phyloP scores from a whole-genome alignment of 2,797 vertebrate species.

The Borostomias antarcticus region DNA sequence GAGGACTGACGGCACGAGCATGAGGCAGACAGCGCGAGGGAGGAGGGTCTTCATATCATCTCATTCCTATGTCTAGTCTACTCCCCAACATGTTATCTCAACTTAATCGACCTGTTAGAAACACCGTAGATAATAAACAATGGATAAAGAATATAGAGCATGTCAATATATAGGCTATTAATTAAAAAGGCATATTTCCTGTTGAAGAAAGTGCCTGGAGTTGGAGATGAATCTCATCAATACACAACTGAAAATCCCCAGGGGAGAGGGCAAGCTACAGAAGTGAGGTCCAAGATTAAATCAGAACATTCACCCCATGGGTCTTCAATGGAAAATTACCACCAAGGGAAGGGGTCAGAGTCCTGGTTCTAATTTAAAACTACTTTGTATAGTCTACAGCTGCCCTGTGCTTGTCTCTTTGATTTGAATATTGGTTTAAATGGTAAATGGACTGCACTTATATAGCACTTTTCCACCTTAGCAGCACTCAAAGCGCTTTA shows the following conservation, averaged over 20 bases:
- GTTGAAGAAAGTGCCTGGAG: not conserved
- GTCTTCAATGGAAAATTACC: too few species aligned
- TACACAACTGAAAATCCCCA: not conserved
- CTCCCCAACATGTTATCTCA: constrained; percentile 5
- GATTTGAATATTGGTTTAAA: too few species aligned
- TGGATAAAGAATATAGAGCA: not conserved
- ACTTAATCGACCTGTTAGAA: not conserved
- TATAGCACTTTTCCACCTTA: too few species aligned
- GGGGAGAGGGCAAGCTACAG: not conserved
- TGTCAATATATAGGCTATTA: not conserved
- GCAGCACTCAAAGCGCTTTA: too few species aligned
- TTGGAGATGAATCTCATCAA: not conserved
- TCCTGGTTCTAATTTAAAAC: too few species aligned
- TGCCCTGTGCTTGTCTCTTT: too few species aligned
- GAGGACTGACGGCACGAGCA: constrained; percentile 49
- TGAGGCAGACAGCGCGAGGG: constrained; percentile 24
- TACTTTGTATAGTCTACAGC: too few species aligned
- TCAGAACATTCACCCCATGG: too few species aligned
- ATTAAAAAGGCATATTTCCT: not conserved
- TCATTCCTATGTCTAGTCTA: not conserved
- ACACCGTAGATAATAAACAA: not conserved
- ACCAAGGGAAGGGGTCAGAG: too few species aligned
- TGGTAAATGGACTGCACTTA: too few species aligned
- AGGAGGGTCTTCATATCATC: too few species aligned
- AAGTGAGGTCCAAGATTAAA: too few species aligned